A percentile compares a stretch with the other conserved stretches of the same genome.
phyloP scores from a whole-genome alignment of 2,888 invertebrate genomes.

The Perizoma affinitatum region DNA sequence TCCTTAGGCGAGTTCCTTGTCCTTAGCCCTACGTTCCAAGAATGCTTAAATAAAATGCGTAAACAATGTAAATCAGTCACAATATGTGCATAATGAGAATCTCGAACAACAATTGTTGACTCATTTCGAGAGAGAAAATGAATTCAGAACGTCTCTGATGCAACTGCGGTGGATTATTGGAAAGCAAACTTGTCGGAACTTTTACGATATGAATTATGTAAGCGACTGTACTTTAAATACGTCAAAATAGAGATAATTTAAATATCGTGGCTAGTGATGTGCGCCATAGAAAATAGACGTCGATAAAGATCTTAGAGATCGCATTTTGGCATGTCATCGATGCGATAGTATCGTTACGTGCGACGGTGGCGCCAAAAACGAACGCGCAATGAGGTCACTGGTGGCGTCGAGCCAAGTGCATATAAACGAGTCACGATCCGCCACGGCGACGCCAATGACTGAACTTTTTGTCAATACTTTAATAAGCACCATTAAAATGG shows the following conservation, averaged over 20 bases:
- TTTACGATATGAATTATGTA: constrained; percentile 4
- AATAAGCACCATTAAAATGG: constrained; percentile 41
- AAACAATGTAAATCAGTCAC: constrained; percentile 47
- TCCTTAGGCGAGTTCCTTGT: constrained; percentile 4
- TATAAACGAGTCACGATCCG: constrained; percentile 59
- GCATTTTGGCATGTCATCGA: constrained; percentile 74
- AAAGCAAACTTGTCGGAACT: constrained; percentile 6
- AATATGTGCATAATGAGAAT: constrained; percentile 47
- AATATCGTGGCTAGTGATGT: constrained; percentile 47
- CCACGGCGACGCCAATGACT: constrained; percentile 51
- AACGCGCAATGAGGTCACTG: constrained; percentile 74
- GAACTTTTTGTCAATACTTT: constrained; percentile 55
- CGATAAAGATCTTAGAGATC: constrained; percentile 57
- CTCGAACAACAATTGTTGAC: constrained; percentile 28
- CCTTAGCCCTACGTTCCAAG: constrained; percentile 28
- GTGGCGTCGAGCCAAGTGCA: constrained; percentile 78
- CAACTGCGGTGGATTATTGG: not conserved
- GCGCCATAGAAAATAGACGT: constrained; percentile 52
- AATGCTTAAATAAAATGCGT: constrained; percentile 40
- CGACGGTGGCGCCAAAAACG: constrained; percentile 77
- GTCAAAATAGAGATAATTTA: constrained; percentile 31
- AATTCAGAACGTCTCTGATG: constrained; percentile 17
- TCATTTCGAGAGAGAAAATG: constrained; percentile 34
- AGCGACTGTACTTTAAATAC: constrained; percentile 17
- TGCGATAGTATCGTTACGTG: constrained; percentile 65